Evolutionary conservation across 2,888 invertebrate genomes (phyloP).

Genomic region (Lingula anatina): DNA sequence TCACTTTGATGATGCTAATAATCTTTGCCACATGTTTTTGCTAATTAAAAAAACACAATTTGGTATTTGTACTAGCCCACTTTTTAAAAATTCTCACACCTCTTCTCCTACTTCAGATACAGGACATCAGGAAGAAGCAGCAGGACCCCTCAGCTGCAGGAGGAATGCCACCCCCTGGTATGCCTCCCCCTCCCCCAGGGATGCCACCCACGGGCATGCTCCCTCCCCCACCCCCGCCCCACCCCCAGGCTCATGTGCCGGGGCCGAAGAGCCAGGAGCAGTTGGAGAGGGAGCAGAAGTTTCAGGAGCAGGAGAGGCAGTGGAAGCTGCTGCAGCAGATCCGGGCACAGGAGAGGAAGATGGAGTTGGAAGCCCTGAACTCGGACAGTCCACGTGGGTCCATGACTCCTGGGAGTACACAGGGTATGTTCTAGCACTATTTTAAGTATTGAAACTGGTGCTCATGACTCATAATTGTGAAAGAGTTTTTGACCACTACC

Average conservation of each 20-base stretch:
- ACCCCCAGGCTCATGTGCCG: constrained; percentile 7
- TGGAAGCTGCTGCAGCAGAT: constrained; percentile 1
- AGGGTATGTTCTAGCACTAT: too few species aligned
- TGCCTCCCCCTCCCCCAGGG: constrained; percentile 13
- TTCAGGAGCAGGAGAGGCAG: constrained; percentile 2
- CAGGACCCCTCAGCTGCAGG: constrained; percentile 4
- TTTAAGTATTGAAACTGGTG: too few species aligned
- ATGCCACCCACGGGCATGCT: too few species aligned
- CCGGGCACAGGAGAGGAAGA: too few species aligned
- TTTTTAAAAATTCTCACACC: too few species aligned
- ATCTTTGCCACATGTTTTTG: too few species aligned
- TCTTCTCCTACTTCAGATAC: not conserved
- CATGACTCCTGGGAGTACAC: too few species aligned
- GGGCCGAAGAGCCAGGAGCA: constrained; percentile 7
- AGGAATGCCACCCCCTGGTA: constrained; percentile 7
- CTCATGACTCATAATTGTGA: too few species aligned
- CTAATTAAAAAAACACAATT: too few species aligned
- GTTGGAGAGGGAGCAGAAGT: not conserved
- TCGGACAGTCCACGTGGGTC: not conserved
- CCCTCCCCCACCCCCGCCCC: not conserved
- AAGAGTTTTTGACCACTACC: too few species aligned
- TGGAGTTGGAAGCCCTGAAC: not conserved
- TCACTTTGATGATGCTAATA: too few species aligned
- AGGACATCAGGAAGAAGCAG: constrained; percentile 7
- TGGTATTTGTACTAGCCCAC: too few species aligned